Percentiles rank a stretch among this genome's conserved stretches.
Conservation (phyloP, 2,113 vertebrate genomes). For the Psittacara wagleri region DNA sequence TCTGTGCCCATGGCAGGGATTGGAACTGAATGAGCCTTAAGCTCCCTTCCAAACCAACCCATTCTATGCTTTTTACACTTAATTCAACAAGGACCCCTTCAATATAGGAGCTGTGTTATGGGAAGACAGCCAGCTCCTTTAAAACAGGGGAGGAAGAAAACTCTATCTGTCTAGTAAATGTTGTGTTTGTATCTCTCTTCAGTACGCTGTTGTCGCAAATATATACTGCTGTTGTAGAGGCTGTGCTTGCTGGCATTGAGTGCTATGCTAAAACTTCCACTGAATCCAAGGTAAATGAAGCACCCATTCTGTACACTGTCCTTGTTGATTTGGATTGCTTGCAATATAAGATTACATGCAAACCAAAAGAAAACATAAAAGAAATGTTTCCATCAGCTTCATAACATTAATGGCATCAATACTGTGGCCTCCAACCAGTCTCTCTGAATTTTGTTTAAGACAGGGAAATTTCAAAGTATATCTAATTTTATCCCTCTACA, state of each 20-base stretch:
- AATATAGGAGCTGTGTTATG: background rate
- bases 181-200: conserved; percentile 69
- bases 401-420: background rate
- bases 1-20: background rate
- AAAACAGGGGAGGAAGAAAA: background rate
- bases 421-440: background rate
- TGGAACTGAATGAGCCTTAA: background rate
- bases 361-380: background rate
- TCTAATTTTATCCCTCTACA: background rate
- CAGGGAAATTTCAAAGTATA: background rate
- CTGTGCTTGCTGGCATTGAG: conserved; percentile 91
- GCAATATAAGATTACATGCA: background rate
- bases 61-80: background rate
- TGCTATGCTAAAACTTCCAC: conserved; percentile 86
- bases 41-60: background rate
- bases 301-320: background rate
- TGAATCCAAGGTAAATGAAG: conserved; percentile 82
- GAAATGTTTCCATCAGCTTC: fast-evolving
- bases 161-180: conserved; percentile 42
- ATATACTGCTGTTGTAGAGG: conserved; percentile 88
- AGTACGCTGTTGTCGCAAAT: conserved; percentile 89
- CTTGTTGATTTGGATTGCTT: conserved; percentile 43
- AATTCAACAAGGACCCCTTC: background rate
- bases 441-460: background rate
- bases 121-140: background rate